Evolutionary conservation across 2,888 invertebrate species (phyloP).

Genomic region (Trachelus stipa): DNA sequence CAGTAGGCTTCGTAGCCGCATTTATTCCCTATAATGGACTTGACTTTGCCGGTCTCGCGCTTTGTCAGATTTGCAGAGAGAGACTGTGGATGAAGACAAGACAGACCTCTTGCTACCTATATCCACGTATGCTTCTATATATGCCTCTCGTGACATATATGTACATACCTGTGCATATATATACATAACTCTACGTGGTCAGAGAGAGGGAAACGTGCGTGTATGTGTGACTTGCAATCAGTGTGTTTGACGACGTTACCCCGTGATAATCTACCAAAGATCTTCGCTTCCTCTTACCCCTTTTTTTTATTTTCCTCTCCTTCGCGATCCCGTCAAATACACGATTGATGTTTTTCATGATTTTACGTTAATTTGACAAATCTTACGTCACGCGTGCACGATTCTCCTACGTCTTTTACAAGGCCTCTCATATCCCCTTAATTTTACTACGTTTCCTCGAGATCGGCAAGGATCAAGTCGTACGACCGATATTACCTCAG

Average conservation of each 20-base stretch:
- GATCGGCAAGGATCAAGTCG: not conserved
- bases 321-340: constrained; percentile 13
- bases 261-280: not conserved
- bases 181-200: not conserved
- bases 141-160: not conserved
- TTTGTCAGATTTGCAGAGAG: not conserved
- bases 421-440: not conserved
- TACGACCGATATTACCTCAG: not conserved
- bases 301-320: constrained; percentile 8
- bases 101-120: not conserved
- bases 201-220: not conserved
- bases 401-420: not conserved
- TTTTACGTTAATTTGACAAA: not conserved
- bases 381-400: not conserved
- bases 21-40: not conserved
- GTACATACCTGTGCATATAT: not conserved
- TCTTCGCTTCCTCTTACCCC: constrained; percentile 14
- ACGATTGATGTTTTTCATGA: not conserved
- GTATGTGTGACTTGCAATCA: not conserved
- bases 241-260: not conserved
- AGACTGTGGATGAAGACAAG: not conserved
- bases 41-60: not conserved
- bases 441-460: not conserved
- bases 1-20: not conserved
- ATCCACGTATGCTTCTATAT: not conserved